Base-by-base conservation (phyloP, 1,140 invertebrate genomes). In the Chironomus striatipennis region DNA sequence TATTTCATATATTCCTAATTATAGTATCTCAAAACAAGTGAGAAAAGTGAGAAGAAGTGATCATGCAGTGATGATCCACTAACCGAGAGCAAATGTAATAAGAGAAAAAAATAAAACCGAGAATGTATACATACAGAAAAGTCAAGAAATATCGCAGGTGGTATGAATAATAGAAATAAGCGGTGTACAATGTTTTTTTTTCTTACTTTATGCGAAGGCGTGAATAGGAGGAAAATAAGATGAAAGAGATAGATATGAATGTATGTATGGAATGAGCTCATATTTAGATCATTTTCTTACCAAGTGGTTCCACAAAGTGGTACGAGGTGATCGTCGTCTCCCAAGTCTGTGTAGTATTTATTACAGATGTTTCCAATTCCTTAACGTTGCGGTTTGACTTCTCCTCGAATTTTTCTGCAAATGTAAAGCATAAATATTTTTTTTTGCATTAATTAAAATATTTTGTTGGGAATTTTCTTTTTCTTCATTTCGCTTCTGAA, bases 201-300 rank as follows among this genome's bases (percentile, higher is more conserved):
- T 34, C 5, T 34, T 10, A 57, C 9, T 4, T n/a, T 18, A 21
- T 70, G 65, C n/a, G 65, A 70, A 20, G 17, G 47, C n/a, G 9
- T 18, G 65, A 20, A 10, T 20, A 21, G 18, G 17, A 10, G 65
- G 18, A 8, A 21, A 70, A n/a, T 8, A 18, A 15, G 65, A 70
- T 70, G 65, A 70, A 70, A 70, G n/a, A 57, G 47, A 57, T 57
- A 12, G 47, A 57, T n/a, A n/a, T 57, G 47, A 57, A 57, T 57
- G 47, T 57, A n/a, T 57, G 47, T 57, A n/a, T 57, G 47, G 47
- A 57, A 70, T 21, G n/a, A 12, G 65, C 18, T 70, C 17, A 9
- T 9, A 70, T 10, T 20, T 70, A 70, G 24, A 34, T 34, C 7
- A 18, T 70, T 20, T 10, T 10, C 65, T 70, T 70, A 70, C 65